These are phyloP conservation scores for Caenorhabditis latens DNA, from an alignment of 1,140 invertebrate species.

Conservation along the genomic window DNA sequence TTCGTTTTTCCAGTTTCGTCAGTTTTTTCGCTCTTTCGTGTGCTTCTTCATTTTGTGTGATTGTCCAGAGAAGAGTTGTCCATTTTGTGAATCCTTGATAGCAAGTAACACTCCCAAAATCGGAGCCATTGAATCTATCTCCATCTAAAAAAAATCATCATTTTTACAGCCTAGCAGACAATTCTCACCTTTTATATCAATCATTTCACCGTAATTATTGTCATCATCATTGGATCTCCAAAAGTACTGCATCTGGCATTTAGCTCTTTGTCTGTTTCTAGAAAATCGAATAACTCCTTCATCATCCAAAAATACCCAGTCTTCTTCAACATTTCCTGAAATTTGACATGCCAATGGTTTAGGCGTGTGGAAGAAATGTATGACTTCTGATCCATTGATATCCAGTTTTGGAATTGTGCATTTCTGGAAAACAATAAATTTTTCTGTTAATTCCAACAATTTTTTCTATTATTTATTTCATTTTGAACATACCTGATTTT, in stretches of 20 bases:
- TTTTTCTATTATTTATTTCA: too few relatives aligned
- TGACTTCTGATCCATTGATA: constrained; percentile 63
- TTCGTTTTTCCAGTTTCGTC: constrained; percentile 27
- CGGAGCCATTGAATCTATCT: constrained; percentile 13
- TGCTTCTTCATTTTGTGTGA: background rate
- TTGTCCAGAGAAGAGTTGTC: constrained; percentile 11
- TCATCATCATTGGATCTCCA: constrained; percentile 20
- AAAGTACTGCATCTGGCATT: constrained; percentile 63
- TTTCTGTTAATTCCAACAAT: too few relatives aligned
- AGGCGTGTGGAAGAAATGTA: constrained; percentile 58
- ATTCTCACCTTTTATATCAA: background rate
- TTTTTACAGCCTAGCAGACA: too few relatives aligned
- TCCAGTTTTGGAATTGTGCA: constrained; percentile 67
- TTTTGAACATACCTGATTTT: too few relatives aligned
- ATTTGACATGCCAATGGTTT: constrained; percentile 63
- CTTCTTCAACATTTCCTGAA: background rate
- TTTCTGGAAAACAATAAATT: background rate
- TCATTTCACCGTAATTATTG: background rate
- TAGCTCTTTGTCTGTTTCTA: background rate
- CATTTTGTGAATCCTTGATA: constrained; percentile 26
- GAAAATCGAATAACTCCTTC: constrained; percentile 54
- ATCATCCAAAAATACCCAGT: constrained; percentile 63
- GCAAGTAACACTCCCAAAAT: constrained; percentile 40
- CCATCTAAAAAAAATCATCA: constrained; percentile 3
- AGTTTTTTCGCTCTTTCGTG: constrained; percentile 10